Evolutionary conservation across 2,888 invertebrate species (phyloP), one percentile per base, ranked within the genome.

Genomic region (Lasiommata megera): DNA sequence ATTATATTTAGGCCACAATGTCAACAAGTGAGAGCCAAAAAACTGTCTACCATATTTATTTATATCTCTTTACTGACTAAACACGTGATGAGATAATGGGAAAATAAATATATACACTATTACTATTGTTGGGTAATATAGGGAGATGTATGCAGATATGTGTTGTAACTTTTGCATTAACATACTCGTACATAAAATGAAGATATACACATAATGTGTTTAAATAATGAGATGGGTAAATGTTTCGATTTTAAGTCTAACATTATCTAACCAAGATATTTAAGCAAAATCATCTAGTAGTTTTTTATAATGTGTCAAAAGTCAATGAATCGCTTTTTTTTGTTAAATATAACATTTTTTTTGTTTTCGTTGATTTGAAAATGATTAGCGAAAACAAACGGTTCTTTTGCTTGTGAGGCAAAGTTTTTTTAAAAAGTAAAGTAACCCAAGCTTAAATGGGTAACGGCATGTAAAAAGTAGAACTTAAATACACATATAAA

Each of bases 21-120:
- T 47, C 54, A 47, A 62, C 16, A 54, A 48, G 46, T 29, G 47
- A 51, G 57, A 60, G 62, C 62, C 62, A 62, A 62, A 60, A 60
- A 57, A 43, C 47, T 60, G 37, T 44, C 41, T 28, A 37, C 46
- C 54, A 54, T 46, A 58, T 41, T 34, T 52, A 52, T 41, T 54
- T 55, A 47, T 58, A 41, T 14, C 9, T 40, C 28, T 23, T 11
- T 47, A 62, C 14, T 37, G 51, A 40, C 36, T 38, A 54, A 38
- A 50, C 50, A 40, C 46, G 41, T 34, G 18, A 38, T 62, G 54
- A 51, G 46, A 34, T 50, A 38, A 56, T 48, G 57, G 31, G 43
- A 54, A 54, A 53, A 28, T 50, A 51, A 44, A 37, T 52, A 34
- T 51, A 28, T 12, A 48, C 5, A 23, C 36, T 37, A 36, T 5